These are phyloP conservation scores for Drymodes brunneopygia DNA, from an alignment of 2,113 vertebrate species.

Conservation along the genomic window DNA sequence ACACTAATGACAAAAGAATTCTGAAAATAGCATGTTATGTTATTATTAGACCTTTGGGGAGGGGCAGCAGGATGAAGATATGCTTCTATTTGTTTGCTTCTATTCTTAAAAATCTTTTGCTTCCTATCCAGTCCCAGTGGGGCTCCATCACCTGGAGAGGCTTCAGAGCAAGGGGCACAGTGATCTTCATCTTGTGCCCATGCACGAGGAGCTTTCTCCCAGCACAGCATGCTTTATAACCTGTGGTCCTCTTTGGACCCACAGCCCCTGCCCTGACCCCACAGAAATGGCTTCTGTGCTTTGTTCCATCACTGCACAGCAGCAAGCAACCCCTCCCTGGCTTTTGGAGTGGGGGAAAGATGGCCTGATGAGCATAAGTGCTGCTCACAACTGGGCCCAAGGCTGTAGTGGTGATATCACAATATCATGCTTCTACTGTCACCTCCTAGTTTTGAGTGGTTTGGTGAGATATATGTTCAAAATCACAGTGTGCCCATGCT, in stretches of 20 bases:
- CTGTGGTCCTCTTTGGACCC: background rate
- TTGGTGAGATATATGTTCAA: background rate
- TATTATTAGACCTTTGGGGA: background rate
- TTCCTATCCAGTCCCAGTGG: background rate
- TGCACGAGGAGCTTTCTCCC: background rate
- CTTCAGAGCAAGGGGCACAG: background rate
- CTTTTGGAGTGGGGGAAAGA: background rate
- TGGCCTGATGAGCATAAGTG: background rate
- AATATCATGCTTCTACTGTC: background rate
- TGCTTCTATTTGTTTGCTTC: background rate
- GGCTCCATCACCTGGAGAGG: background rate
- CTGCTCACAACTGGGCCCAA: background rate
- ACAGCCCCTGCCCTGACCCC: accelerated
- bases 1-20: background rate
- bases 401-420: background rate
- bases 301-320: background rate
- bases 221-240: background rate
- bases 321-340: background rate
- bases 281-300: background rate
- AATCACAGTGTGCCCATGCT: background rate
- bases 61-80: background rate
- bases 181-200: background rate
- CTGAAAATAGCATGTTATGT: background rate
- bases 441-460: background rate
- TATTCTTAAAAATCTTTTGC: background rate